These are phyloP conservation scores for Diplazon laetatorius DNA, from an alignment of 2,888 invertebrate genomes.

Conservation along the genomic window DNA sequence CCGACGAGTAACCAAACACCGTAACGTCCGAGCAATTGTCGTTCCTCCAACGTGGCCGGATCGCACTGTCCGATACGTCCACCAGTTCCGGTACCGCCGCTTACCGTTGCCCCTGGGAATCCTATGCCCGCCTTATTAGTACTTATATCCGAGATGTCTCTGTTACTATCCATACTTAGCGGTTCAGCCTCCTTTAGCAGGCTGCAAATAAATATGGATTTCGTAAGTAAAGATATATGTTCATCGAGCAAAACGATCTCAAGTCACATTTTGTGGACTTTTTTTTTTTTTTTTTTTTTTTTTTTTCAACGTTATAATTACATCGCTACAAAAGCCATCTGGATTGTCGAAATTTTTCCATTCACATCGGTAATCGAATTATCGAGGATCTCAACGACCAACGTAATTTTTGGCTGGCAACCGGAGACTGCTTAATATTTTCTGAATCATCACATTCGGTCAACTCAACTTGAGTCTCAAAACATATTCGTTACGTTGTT, in stretches of 20 bases:
- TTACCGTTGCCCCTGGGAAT: constrained; percentile 78
- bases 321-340: not conserved
- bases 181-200: constrained; percentile 96
- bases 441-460: no score
- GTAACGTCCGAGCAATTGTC: constrained; percentile 95
- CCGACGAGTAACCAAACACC: constrained; percentile 99
- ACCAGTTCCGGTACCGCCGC: constrained; percentile 80
- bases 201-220: constrained; percentile 76
- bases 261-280: constrained; percentile 29
- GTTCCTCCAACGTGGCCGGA: constrained; percentile 88
- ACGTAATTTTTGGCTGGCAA: no score
- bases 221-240: constrained; percentile 43
- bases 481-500: not conserved
- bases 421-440: no score
- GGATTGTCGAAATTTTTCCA: constrained; percentile 5
- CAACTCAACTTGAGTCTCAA: no score
- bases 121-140: constrained; percentile 79
- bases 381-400: no score
- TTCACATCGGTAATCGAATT: not conserved
- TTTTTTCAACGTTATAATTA: not conserved
- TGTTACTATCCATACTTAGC: constrained; percentile 87
- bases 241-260: constrained; percentile 25
- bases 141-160: constrained; percentile 82
- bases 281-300: no score
- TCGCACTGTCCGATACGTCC: constrained; percentile 78